Evolutionary conservation across 2,113 vertebrate genomes (phyloP).

Genomic region (Odontesthes bonariensis): DNA sequence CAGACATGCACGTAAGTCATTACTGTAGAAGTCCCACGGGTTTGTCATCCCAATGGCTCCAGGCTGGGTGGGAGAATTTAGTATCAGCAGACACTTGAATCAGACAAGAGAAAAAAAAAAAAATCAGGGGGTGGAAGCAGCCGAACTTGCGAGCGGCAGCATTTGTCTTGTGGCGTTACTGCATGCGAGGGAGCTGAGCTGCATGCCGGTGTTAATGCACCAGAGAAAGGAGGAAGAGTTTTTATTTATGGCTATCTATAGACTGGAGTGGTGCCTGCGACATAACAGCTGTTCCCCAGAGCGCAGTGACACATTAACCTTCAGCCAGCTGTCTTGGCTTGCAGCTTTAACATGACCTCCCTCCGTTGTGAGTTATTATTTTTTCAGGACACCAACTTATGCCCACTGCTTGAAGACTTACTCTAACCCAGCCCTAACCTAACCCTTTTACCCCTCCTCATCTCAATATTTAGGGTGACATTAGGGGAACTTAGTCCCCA

Average conservation of each 20-base stretch:
- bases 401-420: background rate
- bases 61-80: constrained; percentile 6
- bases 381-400: background rate
- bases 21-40: constrained; percentile 48
- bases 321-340: constrained; percentile 75
- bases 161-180: constrained; percentile 51
- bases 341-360: constrained; percentile 51
- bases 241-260: constrained; percentile 79
- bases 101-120: constrained; percentile 33
- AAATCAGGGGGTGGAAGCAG: constrained; percentile 48
- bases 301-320: constrained; percentile 79
- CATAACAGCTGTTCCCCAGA: constrained; percentile 76
- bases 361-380: background rate
- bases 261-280: constrained; percentile 67
- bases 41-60: constrained; percentile 48
- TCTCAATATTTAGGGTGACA: background rate
- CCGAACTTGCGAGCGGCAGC: constrained; percentile 45
- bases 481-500: background rate
- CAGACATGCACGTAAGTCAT: constrained; percentile 42
- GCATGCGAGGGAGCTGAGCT: constrained; percentile 36
- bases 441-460: no score
- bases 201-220: constrained; percentile 49
- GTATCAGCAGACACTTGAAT: constrained; percentile 20
- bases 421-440: background rate
- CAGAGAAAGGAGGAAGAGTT: constrained; percentile 69